Base-by-base conservation (phyloP, 1,140 invertebrate genomes). In the Hydropsyche tenuis region DNA sequence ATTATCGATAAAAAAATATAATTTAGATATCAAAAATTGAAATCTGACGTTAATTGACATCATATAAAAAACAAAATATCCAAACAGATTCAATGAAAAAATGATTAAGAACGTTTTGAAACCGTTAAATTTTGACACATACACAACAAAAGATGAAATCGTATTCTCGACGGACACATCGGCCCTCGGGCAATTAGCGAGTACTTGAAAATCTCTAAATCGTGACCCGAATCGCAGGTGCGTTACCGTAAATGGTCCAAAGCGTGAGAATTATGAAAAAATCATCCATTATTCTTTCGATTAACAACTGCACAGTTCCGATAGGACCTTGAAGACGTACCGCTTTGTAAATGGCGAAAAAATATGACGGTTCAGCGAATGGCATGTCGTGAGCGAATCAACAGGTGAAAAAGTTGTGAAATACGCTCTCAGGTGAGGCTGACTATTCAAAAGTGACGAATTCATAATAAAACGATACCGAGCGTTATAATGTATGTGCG, bases 171-270 rank as follows among this genome's bases (percentile, higher is more conserved):
- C 30, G 30, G 30, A 37, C 30, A 37, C 30, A 37, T 63, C 14
- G 60, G 16, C 60, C 30, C 23, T n/a, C n/a, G n/a, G 30, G 25
- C 60, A 63, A 63, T 30, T 30, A 63, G 16, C n/a, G 2, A 16
- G 25, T 22, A 27, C 25, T 25, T 63, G 60, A 63, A 25, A 37
- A 37, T 37, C 30, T 37, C 30, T 9, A 37, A 53, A 53, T 53
- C 48, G 48, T 53, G 48, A 53, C 48, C 48, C 9, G 16, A 53
- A 53, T 53, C 48, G 48, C 48, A 53, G 48, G 48, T 53, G 48
- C 48, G 48, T 53, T 53, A 53, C 48, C 48, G 48, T 18, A 53
- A 53, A 53, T 53, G 48, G 48, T 2, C 16, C 48, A 53, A 4
- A 48, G n/a, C 48, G 48, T 53, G 48, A 53, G 48, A 53, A 53